Conservation (phyloP, 2,113 vertebrate genomes). For the Notechis scutatus region DNA sequence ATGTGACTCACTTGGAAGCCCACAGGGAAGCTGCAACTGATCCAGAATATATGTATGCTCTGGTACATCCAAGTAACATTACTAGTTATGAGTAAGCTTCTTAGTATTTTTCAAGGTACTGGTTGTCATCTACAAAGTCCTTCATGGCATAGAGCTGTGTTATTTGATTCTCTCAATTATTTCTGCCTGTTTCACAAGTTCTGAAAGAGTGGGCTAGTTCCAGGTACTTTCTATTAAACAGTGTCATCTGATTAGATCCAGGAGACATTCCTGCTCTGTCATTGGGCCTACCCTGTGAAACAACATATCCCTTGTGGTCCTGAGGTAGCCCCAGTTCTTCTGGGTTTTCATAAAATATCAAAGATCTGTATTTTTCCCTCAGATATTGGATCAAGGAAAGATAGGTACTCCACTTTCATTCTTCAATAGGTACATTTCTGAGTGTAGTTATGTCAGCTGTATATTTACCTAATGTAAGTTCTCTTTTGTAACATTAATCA, state of each 20-base stretch:
- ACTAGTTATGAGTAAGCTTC: neutral
- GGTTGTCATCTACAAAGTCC: neutral
- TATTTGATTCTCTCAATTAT: neutral
- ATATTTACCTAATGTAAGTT: neutral
- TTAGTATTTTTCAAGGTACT: neutral
- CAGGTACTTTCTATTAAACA: neutral
- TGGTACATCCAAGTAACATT: neutral
- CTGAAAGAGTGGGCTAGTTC: neutral
- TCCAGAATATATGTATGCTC: neutral
- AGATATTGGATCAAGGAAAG: neutral
- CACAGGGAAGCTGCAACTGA: neutral
- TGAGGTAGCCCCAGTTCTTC: neutral
- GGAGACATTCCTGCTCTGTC: neutral
- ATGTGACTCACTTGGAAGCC: neutral
- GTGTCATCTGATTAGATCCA: neutral
- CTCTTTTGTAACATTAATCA: neutral
- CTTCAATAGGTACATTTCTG: neutral
- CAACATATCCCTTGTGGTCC: neutral
- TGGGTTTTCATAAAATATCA: neutral
- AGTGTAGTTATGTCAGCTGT: neutral
- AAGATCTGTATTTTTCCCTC: neutral
- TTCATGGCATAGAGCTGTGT: neutral
- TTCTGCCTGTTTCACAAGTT: neutral
- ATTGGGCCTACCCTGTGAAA: neutral
- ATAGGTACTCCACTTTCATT: neutral